phyloP scores from a whole-genome alignment of 2,797 vertebrate genomes.

The Emys orbicularis region DNA sequence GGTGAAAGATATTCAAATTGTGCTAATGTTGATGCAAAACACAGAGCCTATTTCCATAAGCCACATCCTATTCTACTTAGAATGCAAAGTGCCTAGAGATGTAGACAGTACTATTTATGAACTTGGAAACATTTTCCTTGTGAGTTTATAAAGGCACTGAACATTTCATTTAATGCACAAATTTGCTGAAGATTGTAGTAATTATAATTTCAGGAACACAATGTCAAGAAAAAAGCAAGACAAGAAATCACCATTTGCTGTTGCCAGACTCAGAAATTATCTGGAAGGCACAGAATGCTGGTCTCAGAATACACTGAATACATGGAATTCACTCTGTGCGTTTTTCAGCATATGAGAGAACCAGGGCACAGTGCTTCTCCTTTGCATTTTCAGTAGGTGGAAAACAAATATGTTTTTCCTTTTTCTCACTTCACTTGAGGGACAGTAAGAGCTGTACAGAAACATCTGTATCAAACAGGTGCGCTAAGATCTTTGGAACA shows the following conservation, averaged over 20 bases:
- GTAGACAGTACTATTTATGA: background rate
- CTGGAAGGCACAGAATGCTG: background rate
- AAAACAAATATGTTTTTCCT: background rate
- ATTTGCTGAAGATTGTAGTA: conserved; percentile 43
- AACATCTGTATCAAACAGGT: background rate
- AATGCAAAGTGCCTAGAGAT: background rate
- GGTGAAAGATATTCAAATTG: background rate
- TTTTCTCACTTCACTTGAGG: background rate
- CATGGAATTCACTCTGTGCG: background rate
- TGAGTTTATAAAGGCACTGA: background rate
- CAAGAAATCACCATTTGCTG: background rate
- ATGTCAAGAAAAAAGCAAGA: background rate
- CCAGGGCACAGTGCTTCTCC: background rate
- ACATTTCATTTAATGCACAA: conserved; percentile 10
- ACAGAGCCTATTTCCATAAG: background rate
- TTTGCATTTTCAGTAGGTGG: background rate
- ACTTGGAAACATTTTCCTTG: background rate
- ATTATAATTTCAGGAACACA: conserved; percentile 20
- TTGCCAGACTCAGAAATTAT: background rate
- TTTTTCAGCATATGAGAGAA: background rate
- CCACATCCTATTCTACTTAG: background rate
- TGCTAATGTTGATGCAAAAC: background rate
- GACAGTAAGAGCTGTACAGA: background rate
- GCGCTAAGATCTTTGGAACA: background rate
- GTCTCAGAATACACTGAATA: background rate